Base-by-base conservation (phyloP, 2,113 vertebrate species). In the Gymnogyps californianus region DNA sequence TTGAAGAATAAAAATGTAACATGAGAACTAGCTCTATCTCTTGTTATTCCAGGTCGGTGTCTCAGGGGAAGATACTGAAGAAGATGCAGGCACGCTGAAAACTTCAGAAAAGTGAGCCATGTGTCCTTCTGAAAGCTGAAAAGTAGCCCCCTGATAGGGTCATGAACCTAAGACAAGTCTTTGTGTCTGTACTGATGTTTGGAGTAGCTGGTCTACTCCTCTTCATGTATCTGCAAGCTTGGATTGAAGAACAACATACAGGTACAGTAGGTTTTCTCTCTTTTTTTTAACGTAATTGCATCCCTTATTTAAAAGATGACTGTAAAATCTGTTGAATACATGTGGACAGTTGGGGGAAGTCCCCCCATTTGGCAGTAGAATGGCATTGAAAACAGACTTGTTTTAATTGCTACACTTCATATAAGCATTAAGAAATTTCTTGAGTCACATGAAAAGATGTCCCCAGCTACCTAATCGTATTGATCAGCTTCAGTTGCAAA, bases 91-190 rank as follows among this genome's bases (percentile, higher is more conserved):
- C 82, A 14, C 2, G 20, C 28, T 93, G 57, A 94, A 70, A 47
- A 49, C 72, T 59, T 86, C 36, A 51, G 67, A n/a, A 54, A 90
- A 97, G 55, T 76, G 84, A 94, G 58, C 28, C 66, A 96, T 96
- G 96, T 2, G 11, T 36, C 57, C 44, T 94, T 97, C 81, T 90
- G 91, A 95, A 85, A 65, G 79, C 89, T 97, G 97, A 97, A 91
- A 78, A 95, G 86, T 85, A 97, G 80, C 62, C 69, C 32, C 90
- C 93, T 97, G 84, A 64, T 54, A 65, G 93, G 96, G 98, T 97
- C 98, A 98, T 98, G 98, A 98, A 98, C 91, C 97, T 95, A 77
- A 98, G 95, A 95, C 97, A 98, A 89, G 75, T 98, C 69, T 98
- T 98, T 95, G 58, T 98, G 77, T 98, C 97, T 38, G 69, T 98